Evolutionary conservation across 2,888 invertebrate species (phyloP), one percentile per base, ranked within the genome.

Genomic region (Philhelius pedissequus): DNA sequence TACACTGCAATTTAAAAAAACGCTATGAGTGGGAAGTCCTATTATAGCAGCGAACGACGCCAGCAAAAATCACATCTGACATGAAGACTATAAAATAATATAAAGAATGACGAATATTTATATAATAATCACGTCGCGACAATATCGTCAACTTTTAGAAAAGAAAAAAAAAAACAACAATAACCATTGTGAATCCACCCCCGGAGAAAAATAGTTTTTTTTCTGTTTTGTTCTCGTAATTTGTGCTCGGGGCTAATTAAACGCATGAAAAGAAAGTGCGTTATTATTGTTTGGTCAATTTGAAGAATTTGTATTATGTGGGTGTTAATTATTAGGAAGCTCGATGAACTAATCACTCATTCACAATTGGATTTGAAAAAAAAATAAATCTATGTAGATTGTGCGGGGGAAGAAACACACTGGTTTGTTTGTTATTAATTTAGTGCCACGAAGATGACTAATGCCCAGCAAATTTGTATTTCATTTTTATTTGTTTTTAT

Each of bases 281-380:
- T 54, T 70, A 52, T 62, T 58, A 5, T 45, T 66, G 27, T 68
- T 52, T 50, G 76, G 58, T 9, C 25, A 68, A 52, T 48, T 68
- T 76, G 27, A 54, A 25, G 52, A 54, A 62, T 50, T 5, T 27
- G 13, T 25, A 11, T n/a, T 35, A n/a, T 56, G 66, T 78, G 73
- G 71, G 73, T 43, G 38, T 18, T 32, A 5, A 18, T 13, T 56
- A 22, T 11, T 20, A 2, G 27, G 22, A 5, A 64, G 56, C 54
- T 74, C 74, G 68, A 79, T 79, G 58, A 69, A 48, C 71, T 62
- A 80, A 80, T 80, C 75, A 69, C 62, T 69, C 60, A n/a, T n/a
- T n/a, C n/a, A n/a, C n/a, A 62, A 75, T 54, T 75, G 20, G 43
- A 35, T 68, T 68, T 32, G 32, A 56, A 60, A 64, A 60, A 62